Evolutionary conservation across 2,888 invertebrate species (phyloP).

Genomic region (Pimpla rufipes): DNA sequence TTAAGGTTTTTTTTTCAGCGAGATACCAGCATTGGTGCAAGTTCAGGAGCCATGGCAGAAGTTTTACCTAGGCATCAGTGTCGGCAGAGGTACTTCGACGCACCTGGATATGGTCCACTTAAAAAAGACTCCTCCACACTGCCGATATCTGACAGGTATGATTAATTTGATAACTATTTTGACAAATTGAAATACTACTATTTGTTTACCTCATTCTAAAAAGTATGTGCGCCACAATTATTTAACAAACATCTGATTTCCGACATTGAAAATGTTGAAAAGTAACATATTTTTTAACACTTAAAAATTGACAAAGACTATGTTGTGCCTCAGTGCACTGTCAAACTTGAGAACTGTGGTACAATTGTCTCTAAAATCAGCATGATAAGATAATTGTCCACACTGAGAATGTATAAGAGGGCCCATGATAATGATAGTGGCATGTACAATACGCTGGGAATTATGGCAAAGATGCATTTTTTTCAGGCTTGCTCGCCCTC

Average conservation of each 20-base stretch:
- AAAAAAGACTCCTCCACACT: slow-evolving; percentile 92
- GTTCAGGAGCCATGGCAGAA: slow-evolving; percentile 93
- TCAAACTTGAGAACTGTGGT: too few relatives aligned
- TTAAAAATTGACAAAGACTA: too few relatives aligned
- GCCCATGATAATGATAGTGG: too few relatives aligned
- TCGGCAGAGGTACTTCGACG: slow-evolving; percentile 91
- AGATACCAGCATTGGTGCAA: slow-evolving; percentile 95
- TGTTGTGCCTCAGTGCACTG: too few relatives aligned
- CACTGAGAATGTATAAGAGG: too few relatives aligned
- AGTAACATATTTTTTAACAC: too few relatives aligned
- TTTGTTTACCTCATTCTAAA: too few relatives aligned
- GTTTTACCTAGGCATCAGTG: slow-evolving; percentile 92
- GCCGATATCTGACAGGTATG: slow-evolving; percentile 91
- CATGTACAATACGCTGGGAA: background rate
- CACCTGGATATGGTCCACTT: slow-evolving; percentile 96
- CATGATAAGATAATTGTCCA: too few relatives aligned
- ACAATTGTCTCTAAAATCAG: too few relatives aligned
- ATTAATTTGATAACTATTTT: background rate
- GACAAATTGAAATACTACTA: background rate
- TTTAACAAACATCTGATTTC: background rate
- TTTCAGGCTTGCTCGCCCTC: slow-evolving; percentile 90
- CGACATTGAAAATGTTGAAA: too few relatives aligned
- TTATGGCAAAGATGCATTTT: background rate
- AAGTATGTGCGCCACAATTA: too few relatives aligned
- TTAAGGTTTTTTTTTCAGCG: slow-evolving; percentile 84